Conservation (phyloP, 1,140 invertebrate species). For the Druon quercuslanigerum region DNA sequence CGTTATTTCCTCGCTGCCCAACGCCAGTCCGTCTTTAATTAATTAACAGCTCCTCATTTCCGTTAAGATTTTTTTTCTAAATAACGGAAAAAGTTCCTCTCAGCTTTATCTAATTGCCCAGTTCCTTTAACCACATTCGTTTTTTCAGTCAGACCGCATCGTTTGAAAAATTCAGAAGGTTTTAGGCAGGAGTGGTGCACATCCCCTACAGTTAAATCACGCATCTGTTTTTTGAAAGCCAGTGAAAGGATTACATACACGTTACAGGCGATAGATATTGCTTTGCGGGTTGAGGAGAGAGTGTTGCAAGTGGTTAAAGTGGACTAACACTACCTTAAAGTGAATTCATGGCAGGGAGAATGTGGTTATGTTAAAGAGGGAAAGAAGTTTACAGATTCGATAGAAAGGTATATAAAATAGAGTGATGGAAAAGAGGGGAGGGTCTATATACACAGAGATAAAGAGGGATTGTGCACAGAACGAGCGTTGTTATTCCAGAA, state of each 20-base stretch:
- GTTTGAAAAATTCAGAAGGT: conserved; percentile 18
- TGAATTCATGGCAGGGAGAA: conserved; percentile 47
- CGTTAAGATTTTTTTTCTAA: not conserved
- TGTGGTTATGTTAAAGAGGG: conserved; percentile 12
- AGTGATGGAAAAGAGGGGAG: conserved; percentile 36
- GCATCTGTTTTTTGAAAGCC: conserved; percentile 46
- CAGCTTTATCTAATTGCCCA: not conserved
- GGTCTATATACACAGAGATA: conserved; percentile 29
- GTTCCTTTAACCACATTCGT: not conserved
- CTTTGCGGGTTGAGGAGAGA: conserved; percentile 4
- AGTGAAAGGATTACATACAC: conserved; percentile 31
- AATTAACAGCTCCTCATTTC: too few relatives aligned
- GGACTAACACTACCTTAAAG: conserved; percentile 51
- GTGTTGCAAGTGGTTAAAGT: conserved; percentile 42
- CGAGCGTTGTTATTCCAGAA: conserved; percentile 69
- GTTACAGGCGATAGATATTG: conserved; percentile 46
- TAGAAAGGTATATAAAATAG: conserved; percentile 17
- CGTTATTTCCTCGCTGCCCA: too few relatives aligned
- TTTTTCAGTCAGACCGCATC: conserved; percentile 15
- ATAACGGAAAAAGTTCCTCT: not conserved
- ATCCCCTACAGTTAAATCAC: conserved; percentile 43
- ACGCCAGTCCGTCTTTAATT: too few relatives aligned
- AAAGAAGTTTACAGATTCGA: conserved; percentile 17
- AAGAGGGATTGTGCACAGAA: conserved; percentile 45
- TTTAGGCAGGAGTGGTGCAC: conserved; percentile 2